Percentiles rank a stretch among this genome's conserved stretches.
Conservation (phyloP, 2,797 vertebrate species). For the Echiichthys vipera region DNA sequence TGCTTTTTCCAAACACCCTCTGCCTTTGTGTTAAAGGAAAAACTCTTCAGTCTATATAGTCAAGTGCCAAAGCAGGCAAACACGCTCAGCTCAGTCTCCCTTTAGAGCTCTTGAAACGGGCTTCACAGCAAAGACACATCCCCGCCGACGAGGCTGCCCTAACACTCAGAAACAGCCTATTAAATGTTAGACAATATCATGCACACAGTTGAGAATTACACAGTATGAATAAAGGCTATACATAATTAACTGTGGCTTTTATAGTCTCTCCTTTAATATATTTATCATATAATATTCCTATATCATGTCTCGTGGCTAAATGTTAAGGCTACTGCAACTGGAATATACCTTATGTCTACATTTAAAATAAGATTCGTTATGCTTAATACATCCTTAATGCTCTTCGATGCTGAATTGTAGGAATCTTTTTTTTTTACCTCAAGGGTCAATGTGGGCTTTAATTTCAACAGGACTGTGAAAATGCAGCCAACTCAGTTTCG, state of each 20-base stretch:
- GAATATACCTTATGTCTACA: not conserved
- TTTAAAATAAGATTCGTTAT: not conserved
- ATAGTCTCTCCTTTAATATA: slow-evolving; percentile 6
- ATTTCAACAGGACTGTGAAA: slow-evolving; percentile 23
- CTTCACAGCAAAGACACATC: slow-evolving; percentile 42
- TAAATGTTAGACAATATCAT: not conserved
- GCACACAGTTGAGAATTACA: not conserved
- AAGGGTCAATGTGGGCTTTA: slow-evolving; percentile 33
- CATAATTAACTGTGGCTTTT: not conserved
- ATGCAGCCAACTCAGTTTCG: slow-evolving; percentile 11
- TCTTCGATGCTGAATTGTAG: not conserved
- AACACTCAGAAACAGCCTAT: not conserved
- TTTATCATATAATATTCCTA: not conserved
- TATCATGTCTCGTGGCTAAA: not conserved
- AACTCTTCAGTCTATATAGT: slow-evolving; percentile 47
- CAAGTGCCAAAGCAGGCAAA: slow-evolving; percentile 49
- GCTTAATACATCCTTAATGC: not conserved
- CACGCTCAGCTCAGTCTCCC: slow-evolving; percentile 50
- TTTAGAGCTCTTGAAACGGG: slow-evolving; percentile 46
- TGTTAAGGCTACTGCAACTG: not conserved
- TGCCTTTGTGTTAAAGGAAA: slow-evolving; percentile 69
- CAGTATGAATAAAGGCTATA: not conserved
- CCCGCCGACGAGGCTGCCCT: not conserved
- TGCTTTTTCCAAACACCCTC: slow-evolving; percentile 58
- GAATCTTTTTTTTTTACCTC: not conserved